Conservation (phyloP, 1,140 invertebrate species). For the Drosophila pruinosa region DNA sequence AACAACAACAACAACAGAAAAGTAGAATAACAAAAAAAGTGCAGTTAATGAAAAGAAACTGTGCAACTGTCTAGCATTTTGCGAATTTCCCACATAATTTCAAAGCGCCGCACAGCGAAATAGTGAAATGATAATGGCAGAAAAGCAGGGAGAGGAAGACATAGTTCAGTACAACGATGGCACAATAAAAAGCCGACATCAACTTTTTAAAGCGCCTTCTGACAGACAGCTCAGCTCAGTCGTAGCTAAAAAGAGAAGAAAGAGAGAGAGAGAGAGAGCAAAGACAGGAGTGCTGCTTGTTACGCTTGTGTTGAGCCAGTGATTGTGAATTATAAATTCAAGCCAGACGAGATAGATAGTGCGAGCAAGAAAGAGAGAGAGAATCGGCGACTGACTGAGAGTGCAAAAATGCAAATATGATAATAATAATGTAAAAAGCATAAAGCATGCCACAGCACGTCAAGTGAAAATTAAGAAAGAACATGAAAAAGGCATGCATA, state of each 20-base stretch:
- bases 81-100: conserved; percentile 77
- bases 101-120: conserved; percentile 49
- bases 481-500: conserved; percentile 16
- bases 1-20: conserved; percentile 19
- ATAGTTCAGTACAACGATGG: conserved; percentile 41
- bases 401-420: conserved; percentile 71
- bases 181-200: conserved; percentile 40
- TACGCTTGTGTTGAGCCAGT: conserved; percentile 37
- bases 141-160: conserved; percentile 9
- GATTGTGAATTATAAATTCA: conserved; percentile 46
- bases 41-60: conserved; percentile 31
- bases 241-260: neutral
- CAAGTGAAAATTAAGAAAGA: conserved; percentile 78
- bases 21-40: conserved; percentile 45
- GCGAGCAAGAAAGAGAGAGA: neutral
- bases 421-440: conserved; percentile 74
- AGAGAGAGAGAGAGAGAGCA: neutral
- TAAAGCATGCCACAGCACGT: conserved; percentile 64
- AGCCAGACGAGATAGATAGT: neutral
- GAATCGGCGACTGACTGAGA: conserved; percentile 4
- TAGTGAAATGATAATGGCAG: conserved; percentile 3
- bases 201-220: conserved; percentile 31
- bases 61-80: conserved; percentile 75
- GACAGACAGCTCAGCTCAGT: conserved; percentile 43
- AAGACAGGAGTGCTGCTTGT: conserved; percentile 2